phyloP scores from a whole-genome alignment of 2,888 invertebrate genomes.

The Operophtera brumata region DNA sequence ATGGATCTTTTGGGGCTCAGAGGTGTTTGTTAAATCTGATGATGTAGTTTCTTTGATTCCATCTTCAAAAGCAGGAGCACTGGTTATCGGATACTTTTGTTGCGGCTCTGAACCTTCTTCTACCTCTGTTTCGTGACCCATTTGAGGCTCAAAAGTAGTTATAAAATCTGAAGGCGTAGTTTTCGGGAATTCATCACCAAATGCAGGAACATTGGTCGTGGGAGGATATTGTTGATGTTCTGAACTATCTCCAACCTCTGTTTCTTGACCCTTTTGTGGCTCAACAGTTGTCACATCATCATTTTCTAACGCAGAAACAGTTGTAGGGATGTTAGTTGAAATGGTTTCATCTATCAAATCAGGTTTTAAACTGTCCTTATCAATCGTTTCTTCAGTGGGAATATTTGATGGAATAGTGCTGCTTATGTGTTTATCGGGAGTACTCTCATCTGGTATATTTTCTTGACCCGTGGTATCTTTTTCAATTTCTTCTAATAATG shows the following conservation, averaged over 20 bases:
- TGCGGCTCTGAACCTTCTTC: constrained; percentile 9
- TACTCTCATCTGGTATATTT: constrained; percentile 11
- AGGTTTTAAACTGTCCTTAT: constrained; percentile 11
- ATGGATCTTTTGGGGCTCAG: constrained; percentile 6
- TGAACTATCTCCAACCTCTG: constrained; percentile 1
- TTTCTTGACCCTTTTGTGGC: neutral
- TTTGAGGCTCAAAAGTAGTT: constrained; percentile 1
- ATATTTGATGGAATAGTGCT: constrained; percentile 14
- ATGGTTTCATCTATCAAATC: constrained; percentile 17
- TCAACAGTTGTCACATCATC: constrained; percentile 7
- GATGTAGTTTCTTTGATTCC: constrained; percentile 22
- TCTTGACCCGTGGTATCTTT: constrained; percentile 29
- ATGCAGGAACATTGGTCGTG: constrained; percentile 5
- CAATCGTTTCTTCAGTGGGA: constrained; percentile 2
- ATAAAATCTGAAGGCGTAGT: constrained; percentile 10
- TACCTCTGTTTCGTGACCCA: neutral
- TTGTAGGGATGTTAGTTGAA: constrained; percentile 13
- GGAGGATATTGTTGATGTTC: constrained; percentile 1
- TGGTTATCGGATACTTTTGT: constrained; percentile 13
- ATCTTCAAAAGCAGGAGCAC: constrained; percentile 22
- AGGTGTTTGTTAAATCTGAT: constrained; percentile 21
- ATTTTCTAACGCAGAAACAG: constrained; percentile 1
- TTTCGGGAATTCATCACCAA: constrained; percentile 12
- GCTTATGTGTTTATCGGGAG: constrained; percentile 8
- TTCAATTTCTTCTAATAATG: constrained; percentile 38